Evolutionary conservation across 1,140 invertebrate species (phyloP), one percentile per base, ranked within the genome.

Genomic region (Propsilocerus akamusi): DNA sequence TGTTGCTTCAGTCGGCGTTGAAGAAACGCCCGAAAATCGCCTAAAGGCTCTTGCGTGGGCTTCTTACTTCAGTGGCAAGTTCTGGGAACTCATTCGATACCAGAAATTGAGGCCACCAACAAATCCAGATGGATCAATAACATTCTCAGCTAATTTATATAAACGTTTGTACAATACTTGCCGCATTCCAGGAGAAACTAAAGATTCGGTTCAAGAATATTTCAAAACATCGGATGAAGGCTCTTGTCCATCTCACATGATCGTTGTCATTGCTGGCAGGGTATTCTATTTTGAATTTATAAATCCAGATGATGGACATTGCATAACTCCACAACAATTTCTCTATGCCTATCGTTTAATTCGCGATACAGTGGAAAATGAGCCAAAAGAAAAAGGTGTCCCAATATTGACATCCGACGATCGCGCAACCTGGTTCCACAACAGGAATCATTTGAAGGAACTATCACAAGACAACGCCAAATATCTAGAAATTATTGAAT

Each of bases 151-250:
- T 25, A 55, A 54, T 0, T 72, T 83, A 56, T 84, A 79, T 60
- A 75, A 77, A 55, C 60, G 72, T 17, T 68, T 78, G 41, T 85
- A 79, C 59, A 81, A 81, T 52, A 80, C 77, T 4, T 72, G 72
- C 10, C 67, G 81, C 20, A 63, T 80, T 34, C 81, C 81, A 5
- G 80, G 80, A n/a, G 59, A 73, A 46, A 72, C 77, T 56, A 69
- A 70, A 53, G 76, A 76, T 68, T 65, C 57, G 17, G 58, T 69
- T 25, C 56, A 64, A 26, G 59, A 51, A 22, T 56, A 66, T 46
- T 68, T 68, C 32, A 62, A 56, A 1, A 59, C 63, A 61, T 59
- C 56, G 26, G 48, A 34, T 2, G 58, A 62, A 50, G 58, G 58
- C 32, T 12, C 32, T 26, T 61, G 63, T 8, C 62, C 67, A 4